These are phyloP conservation scores for Drosophila obscura DNA, from an alignment of 1,140 invertebrate genomes.

Conservation along the genomic window DNA sequence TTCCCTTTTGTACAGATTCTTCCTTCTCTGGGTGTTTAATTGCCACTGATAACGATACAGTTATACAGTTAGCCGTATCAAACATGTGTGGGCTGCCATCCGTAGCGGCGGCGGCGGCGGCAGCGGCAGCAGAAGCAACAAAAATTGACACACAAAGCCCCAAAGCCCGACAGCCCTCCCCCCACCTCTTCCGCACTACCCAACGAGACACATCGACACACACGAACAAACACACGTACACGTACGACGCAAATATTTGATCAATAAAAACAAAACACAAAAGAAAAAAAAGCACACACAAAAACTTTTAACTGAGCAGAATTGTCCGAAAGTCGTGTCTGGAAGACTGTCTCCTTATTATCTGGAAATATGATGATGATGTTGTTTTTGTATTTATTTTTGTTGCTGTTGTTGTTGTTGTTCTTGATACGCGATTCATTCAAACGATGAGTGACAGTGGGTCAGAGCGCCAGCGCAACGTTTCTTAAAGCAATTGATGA, in stretches of 20 bases:
- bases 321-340: no score
- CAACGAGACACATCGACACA: constrained; percentile 30
- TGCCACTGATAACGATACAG: constrained; percentile 58
- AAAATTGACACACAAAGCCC: constrained; percentile 39
- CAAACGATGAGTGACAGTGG: no score
- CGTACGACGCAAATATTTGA: constrained; percentile 67
- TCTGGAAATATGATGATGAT: neutral
- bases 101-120: neutral
- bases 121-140: constrained; percentile 18
- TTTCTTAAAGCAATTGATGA: constrained; percentile 33
- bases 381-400: neutral
- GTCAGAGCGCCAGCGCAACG: constrained; percentile 50
- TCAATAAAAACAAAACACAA: constrained; percentile 61
- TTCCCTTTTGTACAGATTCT: constrained; percentile 54
- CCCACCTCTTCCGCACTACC: neutral
- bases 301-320: no score
- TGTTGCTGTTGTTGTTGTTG: no score
- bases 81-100: constrained; percentile 31
- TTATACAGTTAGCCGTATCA: constrained; percentile 25
- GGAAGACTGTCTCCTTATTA: no score
- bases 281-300: constrained; percentile 5
- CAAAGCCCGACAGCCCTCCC: constrained; percentile 24
- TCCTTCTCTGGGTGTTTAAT: constrained; percentile 51
- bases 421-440: no score
- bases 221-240: constrained; percentile 14